phyloP scores from a whole-genome alignment of 2,797 vertebrate species.

The Cryptoprocta ferox region DNA sequence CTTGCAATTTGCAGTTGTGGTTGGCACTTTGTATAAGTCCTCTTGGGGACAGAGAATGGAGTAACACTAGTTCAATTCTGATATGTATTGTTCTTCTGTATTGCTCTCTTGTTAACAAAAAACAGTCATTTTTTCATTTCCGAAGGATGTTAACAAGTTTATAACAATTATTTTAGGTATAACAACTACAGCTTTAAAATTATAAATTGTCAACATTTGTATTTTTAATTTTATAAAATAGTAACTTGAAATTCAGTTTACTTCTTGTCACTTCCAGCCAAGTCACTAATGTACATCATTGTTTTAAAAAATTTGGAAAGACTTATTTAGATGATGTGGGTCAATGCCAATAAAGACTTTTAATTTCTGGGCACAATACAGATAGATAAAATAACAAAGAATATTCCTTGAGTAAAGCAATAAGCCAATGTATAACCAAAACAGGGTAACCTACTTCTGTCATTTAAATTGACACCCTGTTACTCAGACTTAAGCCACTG shows the following conservation, averaged over 20 bases:
- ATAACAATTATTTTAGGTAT: background rate
- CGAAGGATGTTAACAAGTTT: background rate
- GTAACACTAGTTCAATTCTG: background rate
- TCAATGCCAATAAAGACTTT: background rate
- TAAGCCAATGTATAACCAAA: background rate
- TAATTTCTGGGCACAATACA: background rate
- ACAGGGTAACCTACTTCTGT: background rate
- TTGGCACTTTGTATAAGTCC: constrained; percentile 5
- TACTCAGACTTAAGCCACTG: background rate
- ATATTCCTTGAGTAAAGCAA: background rate
- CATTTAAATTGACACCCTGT: background rate
- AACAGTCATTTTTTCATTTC: background rate
- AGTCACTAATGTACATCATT: background rate
- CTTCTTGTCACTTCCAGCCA: background rate
- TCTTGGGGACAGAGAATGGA: background rate
- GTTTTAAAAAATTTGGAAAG: background rate
- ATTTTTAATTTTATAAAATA: background rate
- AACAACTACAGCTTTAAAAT: background rate
- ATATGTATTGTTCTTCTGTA: background rate
- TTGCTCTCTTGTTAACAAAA: background rate
- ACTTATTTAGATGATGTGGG: background rate
- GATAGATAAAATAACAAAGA: background rate
- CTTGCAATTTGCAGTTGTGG: background rate
- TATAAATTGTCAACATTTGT: background rate
- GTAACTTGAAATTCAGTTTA: background rate